These are phyloP conservation scores for Mycogona germanica DNA, from an alignment of 2,888 invertebrate genomes.

Conservation along the genomic window DNA sequence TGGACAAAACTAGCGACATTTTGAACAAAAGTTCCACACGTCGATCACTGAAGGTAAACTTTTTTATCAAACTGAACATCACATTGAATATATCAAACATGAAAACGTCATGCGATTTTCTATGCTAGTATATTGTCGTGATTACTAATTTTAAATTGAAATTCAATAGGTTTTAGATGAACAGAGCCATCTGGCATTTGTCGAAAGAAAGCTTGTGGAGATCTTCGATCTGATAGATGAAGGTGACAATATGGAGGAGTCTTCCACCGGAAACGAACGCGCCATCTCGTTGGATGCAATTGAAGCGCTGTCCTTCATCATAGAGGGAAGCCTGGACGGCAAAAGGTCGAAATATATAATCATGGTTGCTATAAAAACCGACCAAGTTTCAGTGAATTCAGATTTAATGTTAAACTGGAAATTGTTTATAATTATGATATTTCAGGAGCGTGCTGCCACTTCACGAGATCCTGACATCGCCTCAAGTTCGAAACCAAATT, in stretches of 20 bases:
- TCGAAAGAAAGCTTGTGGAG: slow-evolving; percentile 12
- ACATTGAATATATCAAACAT: background rate
- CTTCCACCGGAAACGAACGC: background rate
- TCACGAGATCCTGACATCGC: slow-evolving; percentile 10
- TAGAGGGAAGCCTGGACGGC: slow-evolving; percentile 15
- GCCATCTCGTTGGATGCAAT: slow-evolving; percentile 7
- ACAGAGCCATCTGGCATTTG: slow-evolving; percentile 15
- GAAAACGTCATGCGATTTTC: background rate
- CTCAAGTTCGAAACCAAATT: background rate
- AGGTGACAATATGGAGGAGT: background rate
- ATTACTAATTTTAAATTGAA: background rate
- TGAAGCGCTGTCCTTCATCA: slow-evolving; percentile 14
- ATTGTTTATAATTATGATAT: background rate
- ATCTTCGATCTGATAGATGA: slow-evolving; percentile 15
- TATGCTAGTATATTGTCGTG: background rate
- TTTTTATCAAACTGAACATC: too few species aligned
- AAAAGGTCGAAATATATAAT: slow-evolving; percentile 1
- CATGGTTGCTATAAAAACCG: background rate
- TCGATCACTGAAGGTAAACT: too few species aligned
- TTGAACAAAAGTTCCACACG: slow-evolving; percentile 5
- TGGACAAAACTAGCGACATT: background rate
- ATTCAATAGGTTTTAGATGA: slow-evolving; percentile 16
- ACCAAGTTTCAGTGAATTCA: background rate
- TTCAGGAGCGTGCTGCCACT: slow-evolving; percentile 8
- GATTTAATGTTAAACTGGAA: background rate